Evolutionary conservation across 2,888 invertebrate species (phyloP).

Genomic region (Pinctada fucata): DNA sequence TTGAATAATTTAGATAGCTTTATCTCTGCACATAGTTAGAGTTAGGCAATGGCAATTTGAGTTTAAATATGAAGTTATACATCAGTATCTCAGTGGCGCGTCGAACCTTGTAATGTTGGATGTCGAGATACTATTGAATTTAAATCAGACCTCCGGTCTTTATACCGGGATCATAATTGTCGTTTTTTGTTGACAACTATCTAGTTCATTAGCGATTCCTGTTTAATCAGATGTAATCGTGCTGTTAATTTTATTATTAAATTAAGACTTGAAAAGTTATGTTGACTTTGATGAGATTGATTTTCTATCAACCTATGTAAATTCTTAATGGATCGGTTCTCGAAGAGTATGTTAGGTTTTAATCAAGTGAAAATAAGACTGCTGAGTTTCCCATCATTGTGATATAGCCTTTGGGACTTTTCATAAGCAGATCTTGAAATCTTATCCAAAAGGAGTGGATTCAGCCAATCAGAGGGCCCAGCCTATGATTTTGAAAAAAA

Average conservation of each 20-base stretch:
- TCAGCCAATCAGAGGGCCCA: no score
- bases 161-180: neutral
- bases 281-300: neutral
- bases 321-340: neutral
- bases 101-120: neutral
- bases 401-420: no score
- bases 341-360: no score
- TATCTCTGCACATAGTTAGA: neutral
- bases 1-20: conserved; percentile 1
- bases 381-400: no score
- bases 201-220: neutral
- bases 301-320: neutral
- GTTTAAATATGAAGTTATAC: no score
- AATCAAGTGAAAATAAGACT: no score
- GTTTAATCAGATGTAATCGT: neutral
- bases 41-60: no score
- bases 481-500: no score
- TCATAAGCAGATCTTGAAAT: no score
- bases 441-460: no score
- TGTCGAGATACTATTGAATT: neutral
- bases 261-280: neutral
- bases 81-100: neutral
- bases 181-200: neutral
- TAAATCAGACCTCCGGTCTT: neutral
- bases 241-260: neutral